Percentiles rank a stretch among this genome's conserved stretches.
Evolutionary conservation across 1,140 invertebrate genomes (phyloP).

Genomic region (Venturia canescens): DNA sequence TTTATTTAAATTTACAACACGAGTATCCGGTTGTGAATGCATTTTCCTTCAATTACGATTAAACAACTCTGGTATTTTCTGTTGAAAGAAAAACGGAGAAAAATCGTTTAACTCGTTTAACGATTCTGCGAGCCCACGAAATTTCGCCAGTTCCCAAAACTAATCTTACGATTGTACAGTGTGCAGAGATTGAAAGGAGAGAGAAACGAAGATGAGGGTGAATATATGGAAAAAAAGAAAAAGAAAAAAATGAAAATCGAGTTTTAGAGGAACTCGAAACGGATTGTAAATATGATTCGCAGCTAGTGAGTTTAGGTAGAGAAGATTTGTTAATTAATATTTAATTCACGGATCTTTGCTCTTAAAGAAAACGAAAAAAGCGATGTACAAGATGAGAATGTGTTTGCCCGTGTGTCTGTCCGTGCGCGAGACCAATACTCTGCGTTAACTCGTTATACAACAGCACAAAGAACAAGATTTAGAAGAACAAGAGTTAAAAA

Average conservation of each 20-base stretch:
- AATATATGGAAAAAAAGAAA: neutral
- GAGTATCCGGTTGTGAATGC: neutral
- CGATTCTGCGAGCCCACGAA: neutral
- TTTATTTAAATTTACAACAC: neutral
- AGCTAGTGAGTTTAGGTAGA: conserved; percentile 30
- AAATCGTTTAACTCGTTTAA: neutral
- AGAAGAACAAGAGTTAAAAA: neutral
- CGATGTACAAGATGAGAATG: too few relatives aligned
- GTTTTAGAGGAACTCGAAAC: neutral
- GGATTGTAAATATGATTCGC: conserved; percentile 39
- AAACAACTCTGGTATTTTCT: neutral
- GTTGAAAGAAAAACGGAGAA: neutral
- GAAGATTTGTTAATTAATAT: conserved; percentile 31
- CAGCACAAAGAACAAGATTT: conserved; percentile 11
- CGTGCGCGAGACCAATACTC: conserved; percentile 5
- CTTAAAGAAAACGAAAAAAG: neutral
- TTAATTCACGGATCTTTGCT: conserved; percentile 34
- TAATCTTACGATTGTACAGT: conserved; percentile 34
- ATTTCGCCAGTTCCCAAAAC: neutral
- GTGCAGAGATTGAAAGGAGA: conserved; percentile 11
- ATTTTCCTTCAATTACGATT: neutral
- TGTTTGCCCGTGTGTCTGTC: conserved; percentile 25
- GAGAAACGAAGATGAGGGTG: neutral
- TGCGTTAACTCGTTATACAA: neutral
- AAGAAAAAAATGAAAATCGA: conserved; percentile 3